phyloP scores from a whole-genome alignment of 1,140 invertebrate genomes.

The Drosophila eugracilis region DNA sequence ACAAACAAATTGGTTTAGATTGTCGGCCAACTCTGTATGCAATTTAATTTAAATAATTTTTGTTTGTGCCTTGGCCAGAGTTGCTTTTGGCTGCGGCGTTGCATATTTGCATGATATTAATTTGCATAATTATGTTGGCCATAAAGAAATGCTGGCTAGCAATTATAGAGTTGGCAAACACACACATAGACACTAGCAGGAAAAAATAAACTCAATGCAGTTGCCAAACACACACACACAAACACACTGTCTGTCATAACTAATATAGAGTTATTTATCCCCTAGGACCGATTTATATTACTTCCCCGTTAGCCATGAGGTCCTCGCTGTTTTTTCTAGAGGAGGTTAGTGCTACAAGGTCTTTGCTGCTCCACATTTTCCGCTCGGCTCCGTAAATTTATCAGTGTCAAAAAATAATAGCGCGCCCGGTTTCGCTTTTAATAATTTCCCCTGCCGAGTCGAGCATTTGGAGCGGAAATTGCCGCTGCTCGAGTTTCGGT shows the following conservation, averaged over 20 bases:
- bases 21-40: constrained; percentile 3
- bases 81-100: background rate
- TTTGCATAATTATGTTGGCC: constrained; percentile 58
- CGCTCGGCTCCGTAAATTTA: constrained; percentile 64
- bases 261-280: constrained; percentile 82
- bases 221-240: constrained; percentile 42
- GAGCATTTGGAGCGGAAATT: constrained; percentile 80
- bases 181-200: constrained; percentile 9
- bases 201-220: constrained; percentile 39
- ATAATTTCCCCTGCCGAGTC: constrained; percentile 77
- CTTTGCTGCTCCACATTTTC: constrained; percentile 23
- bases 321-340: constrained; percentile 8
- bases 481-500: constrained; percentile 64
- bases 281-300: constrained; percentile 79
- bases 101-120: constrained; percentile 55
- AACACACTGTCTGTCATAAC: constrained; percentile 81
- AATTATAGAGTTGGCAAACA: constrained; percentile 38
- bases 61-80: constrained; percentile 8
- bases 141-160: constrained; percentile 52
- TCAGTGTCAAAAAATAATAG: constrained; percentile 83
- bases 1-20: constrained; percentile 17
- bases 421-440: constrained; percentile 80
- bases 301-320: constrained; percentile 69
- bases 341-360: constrained; percentile 74
- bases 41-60: constrained; percentile 30